These are phyloP conservation scores for Erpobdella octoculata DNA, from an alignment of 2,888 invertebrate genomes.

Conservation along the genomic window DNA sequence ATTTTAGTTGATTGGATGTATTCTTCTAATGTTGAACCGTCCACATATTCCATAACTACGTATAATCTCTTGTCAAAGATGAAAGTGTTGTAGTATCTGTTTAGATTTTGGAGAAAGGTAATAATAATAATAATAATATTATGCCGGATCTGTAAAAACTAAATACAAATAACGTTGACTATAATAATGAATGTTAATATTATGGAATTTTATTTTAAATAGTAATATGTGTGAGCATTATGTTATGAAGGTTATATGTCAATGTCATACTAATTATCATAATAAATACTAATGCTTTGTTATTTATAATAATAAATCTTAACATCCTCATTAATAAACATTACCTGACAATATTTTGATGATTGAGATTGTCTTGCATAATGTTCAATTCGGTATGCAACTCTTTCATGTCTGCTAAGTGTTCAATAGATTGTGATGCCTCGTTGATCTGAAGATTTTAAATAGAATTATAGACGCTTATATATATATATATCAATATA, in stretches of 20 bases:
- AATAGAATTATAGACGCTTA: no score
- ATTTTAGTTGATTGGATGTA: conserved; percentile 53
- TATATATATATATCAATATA: no score
- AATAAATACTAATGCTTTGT: no score
- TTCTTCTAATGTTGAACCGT: conserved; percentile 53
- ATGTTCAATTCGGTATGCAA: conserved; percentile 53
- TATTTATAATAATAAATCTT: no score
- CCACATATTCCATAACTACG: conserved; percentile 55
- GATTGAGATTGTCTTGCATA: conserved; percentile 52
- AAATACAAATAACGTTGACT: no score
- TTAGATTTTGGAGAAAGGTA: neutral
- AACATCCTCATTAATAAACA: conserved; percentile 34
- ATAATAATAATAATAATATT: neutral
- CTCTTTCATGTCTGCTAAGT: conserved; percentile 50
- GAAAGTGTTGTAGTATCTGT: conserved; percentile 18
- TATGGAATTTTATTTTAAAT: no score
- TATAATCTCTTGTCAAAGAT: conserved; percentile 41
- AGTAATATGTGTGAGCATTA: no score
- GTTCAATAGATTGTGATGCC: conserved; percentile 41
- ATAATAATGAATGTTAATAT: no score
- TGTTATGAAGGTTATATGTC: no score
- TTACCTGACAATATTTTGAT: conserved; percentile 54
- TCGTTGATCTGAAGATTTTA: neutral
- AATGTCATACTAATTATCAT: no score
- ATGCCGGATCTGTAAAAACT: neutral